phyloP scores from a whole-genome alignment of 2,797 vertebrate species.

The Liasis olivaceus region DNA sequence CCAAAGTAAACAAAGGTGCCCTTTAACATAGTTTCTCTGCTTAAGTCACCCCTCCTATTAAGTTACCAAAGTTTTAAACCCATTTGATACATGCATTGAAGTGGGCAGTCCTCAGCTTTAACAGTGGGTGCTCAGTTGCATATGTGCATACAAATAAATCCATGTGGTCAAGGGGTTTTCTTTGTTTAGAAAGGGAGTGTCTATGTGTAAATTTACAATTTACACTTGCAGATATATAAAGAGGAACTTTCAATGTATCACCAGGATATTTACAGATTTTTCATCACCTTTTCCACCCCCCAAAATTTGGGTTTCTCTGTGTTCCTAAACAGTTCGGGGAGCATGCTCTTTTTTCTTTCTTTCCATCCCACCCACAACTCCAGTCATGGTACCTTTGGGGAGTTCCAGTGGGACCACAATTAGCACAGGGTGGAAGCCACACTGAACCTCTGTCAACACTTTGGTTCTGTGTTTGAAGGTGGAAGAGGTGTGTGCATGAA shows the following conservation, averaged over 20 bases:
- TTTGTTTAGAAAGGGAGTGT: background rate
- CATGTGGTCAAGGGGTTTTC: background rate
- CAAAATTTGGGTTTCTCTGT: background rate
- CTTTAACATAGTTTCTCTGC: background rate
- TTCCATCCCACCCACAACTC: background rate
- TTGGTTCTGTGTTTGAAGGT: background rate
- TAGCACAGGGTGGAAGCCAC: background rate
- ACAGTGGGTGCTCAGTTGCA: background rate
- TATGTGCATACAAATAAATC: background rate
- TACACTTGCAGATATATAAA: background rate
- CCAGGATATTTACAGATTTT: background rate
- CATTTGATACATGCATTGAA: background rate
- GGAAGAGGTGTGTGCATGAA: background rate
- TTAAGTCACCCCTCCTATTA: background rate
- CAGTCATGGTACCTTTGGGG: background rate
- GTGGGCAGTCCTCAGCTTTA: background rate
- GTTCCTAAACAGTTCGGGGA: background rate
- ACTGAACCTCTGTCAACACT: background rate
- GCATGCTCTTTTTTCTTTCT: background rate
- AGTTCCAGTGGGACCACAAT: background rate
- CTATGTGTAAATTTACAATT: background rate
- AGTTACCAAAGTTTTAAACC: background rate
- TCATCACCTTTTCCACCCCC: background rate
- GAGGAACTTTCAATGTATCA: background rate
- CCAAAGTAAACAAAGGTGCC: background rate